These are phyloP conservation scores for Paralvinella palmiformis DNA, from an alignment of 1,140 invertebrate species.

Conservation along the genomic window DNA sequence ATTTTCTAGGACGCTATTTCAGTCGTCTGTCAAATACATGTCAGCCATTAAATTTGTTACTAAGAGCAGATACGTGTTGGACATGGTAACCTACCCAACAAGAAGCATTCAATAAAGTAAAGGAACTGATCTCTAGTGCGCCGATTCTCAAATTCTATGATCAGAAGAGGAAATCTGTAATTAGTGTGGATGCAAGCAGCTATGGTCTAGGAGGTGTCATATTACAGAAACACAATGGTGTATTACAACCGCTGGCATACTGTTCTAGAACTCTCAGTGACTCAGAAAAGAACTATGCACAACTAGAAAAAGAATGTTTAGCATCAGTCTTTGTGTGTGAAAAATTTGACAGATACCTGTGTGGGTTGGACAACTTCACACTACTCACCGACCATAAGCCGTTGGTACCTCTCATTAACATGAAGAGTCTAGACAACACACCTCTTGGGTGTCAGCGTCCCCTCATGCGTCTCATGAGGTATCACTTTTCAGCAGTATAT, in stretches of 20 bases:
- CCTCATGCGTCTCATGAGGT: too few relatives aligned
- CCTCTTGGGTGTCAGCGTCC: too few relatives aligned
- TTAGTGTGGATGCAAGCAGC: not conserved
- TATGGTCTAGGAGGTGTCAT: not conserved
- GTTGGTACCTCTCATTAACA: not conserved
- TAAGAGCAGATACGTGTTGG: too few relatives aligned
- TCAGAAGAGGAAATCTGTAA: not conserved
- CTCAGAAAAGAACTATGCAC: conserved; percentile 5
- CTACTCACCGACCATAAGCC: not conserved
- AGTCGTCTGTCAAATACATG: too few relatives aligned
- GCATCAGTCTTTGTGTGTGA: conserved; percentile 1
- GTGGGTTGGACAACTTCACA: not conserved
- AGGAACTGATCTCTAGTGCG: too few relatives aligned
- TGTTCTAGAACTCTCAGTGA: not conserved
- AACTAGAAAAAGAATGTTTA: conserved; percentile 8
- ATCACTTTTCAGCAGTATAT: too few relatives aligned
- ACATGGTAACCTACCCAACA: too few relatives aligned
- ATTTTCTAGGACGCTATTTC: too few relatives aligned
- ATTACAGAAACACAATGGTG: not conserved
- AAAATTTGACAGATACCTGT: not conserved
- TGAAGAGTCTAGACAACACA: too few relatives aligned
- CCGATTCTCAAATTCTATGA: not conserved
- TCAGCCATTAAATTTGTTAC: too few relatives aligned
- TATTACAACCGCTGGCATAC: not conserved
- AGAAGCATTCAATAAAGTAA: too few relatives aligned